Percentiles rank a stretch among this genome's conserved stretches.
These are phyloP conservation scores for Lophura swinhoii DNA, from an alignment of 2,797 vertebrate species.

Conservation along the genomic window DNA sequence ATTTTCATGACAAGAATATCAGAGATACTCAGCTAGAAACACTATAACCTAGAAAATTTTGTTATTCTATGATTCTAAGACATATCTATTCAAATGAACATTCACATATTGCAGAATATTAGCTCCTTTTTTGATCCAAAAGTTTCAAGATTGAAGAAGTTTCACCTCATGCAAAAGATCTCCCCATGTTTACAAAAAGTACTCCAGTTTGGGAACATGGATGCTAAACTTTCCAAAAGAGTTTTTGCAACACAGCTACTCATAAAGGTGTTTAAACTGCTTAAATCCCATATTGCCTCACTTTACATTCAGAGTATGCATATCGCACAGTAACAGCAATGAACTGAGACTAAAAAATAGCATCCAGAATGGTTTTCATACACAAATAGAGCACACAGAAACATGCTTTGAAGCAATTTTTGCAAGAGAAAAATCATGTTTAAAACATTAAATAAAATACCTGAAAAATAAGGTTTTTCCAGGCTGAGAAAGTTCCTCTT, in stretches of 20 bases:
- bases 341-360: background rate
- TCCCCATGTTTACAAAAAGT: background rate
- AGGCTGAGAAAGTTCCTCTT: background rate
- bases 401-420: background rate
- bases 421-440: background rate
- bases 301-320: background rate
- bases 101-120: background rate
- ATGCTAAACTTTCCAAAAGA: background rate
- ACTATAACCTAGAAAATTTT: background rate
- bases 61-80: background rate
- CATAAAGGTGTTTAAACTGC: background rate
- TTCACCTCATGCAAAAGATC: background rate
- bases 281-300: background rate
- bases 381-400: background rate
- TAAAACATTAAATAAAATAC: background rate
- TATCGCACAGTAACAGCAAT: background rate
- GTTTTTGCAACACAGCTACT: background rate
- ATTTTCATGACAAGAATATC: constrained; percentile 20
- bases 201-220: background rate
- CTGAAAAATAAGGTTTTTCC: background rate
- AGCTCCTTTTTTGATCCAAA: background rate
- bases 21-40: background rate
- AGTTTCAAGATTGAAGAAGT: background rate
- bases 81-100: background rate
- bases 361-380: background rate